Evolutionary conservation across 2,113 vertebrate genomes (phyloP).

Genomic region (Puffinus mauretanicus): DNA sequence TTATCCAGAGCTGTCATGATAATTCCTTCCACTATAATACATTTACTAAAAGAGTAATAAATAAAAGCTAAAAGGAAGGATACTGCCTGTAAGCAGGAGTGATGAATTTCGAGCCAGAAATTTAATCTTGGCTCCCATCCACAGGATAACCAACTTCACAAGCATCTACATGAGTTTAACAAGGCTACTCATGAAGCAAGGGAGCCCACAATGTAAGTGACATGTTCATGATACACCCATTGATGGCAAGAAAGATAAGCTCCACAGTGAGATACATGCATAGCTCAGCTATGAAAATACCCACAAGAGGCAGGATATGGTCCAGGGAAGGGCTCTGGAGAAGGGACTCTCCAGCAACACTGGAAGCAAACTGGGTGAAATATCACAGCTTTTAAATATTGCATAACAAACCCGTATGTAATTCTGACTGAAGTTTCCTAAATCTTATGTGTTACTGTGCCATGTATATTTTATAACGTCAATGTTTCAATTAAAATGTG

Average conservation of each 20-base stretch:
- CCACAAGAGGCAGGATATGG: neutral
- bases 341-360: neutral
- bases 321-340: neutral
- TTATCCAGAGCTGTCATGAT: neutral
- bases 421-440: neutral
- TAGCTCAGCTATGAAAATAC: neutral
- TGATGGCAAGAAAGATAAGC: neutral
- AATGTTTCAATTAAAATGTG: constrained; percentile 1
- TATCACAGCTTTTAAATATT: neutral
- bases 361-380: neutral
- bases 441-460: neutral
- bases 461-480: neutral
- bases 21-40: neutral
- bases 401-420: neutral
- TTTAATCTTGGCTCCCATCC: neutral
- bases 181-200: neutral
- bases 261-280: neutral
- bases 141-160: neutral
- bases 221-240: neutral
- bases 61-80: neutral
- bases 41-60: neutral
- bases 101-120: neutral
- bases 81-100: neutral
- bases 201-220: neutral
- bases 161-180: neutral